These are phyloP conservation scores for Pipistrellus pygmaeus DNA, from an alignment of 2,797 vertebrate genomes.

Conservation along the genomic window DNA sequence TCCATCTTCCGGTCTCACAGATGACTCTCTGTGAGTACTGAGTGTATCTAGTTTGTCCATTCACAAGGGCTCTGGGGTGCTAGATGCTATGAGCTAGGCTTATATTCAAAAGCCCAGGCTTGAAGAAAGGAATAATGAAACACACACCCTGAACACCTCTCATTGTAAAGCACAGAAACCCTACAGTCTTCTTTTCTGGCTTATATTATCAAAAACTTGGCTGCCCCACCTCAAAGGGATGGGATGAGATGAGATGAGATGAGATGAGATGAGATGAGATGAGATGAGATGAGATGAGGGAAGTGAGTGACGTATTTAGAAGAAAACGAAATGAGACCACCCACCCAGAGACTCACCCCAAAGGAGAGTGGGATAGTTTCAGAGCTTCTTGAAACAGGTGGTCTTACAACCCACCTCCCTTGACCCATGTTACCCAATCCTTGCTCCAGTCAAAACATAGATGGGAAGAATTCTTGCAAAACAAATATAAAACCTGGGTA, in stretches of 20 bases:
- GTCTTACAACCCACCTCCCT: neutral
- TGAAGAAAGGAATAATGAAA: neutral
- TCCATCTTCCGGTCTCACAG: neutral
- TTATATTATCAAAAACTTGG: neutral
- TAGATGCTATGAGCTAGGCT: neutral
- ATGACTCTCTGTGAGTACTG: neutral
- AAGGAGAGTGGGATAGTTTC: neutral
- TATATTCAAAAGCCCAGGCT: neutral
- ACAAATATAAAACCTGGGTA: neutral
- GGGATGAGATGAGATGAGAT: neutral
- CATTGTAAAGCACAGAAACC: neutral
- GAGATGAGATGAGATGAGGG: neutral
- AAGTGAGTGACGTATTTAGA: neutral
- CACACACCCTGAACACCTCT: neutral
- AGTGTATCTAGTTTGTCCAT: neutral
- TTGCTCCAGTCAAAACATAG: neutral
- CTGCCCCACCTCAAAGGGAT: neutral
- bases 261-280: neutral
- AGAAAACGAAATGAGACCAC: conserved; percentile 10
- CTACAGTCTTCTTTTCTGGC: neutral
- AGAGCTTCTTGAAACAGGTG: neutral
- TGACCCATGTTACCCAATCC: neutral
- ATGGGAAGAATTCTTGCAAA: neutral
- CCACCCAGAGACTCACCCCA: neutral
- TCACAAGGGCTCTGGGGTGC: neutral